These are phyloP conservation scores for Urocitellus parryii DNA, from an alignment of 2,113 vertebrate species.

Conservation along the genomic window DNA sequence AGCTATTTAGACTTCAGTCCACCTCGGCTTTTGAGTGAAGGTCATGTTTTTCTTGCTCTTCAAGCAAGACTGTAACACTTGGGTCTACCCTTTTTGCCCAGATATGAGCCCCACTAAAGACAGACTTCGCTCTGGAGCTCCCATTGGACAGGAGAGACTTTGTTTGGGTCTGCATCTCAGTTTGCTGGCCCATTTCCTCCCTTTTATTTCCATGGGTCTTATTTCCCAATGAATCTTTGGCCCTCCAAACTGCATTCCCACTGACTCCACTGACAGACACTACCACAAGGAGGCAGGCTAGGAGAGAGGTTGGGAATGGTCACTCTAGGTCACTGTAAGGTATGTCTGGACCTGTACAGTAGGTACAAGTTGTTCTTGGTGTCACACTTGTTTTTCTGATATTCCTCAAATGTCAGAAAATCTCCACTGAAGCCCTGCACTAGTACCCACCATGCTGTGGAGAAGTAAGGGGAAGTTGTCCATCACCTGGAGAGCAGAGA, in stretches of 20 bases:
- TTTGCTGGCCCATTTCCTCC: background rate
- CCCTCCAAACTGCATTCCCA: background rate
- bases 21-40: background rate
- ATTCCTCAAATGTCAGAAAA: background rate
- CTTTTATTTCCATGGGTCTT: background rate
- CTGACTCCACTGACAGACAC: background rate
- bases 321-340: background rate
- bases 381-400: background rate
- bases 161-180: background rate
- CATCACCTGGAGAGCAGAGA: background rate
- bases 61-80: background rate
- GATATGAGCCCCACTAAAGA: background rate
- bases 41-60: background rate
- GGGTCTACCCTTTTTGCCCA: background rate
- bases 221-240: background rate
- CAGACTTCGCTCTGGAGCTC: background rate
- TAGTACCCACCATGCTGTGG: background rate
- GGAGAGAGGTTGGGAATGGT: background rate
- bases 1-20: background rate
- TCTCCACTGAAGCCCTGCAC: background rate
- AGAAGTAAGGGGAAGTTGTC: background rate
- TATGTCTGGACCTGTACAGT: background rate
- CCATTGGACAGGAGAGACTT: background rate
- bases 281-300: background rate
- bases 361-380: background rate